Conservation (phyloP, 1,140 invertebrate species). For the Drosophila tani region DNA sequence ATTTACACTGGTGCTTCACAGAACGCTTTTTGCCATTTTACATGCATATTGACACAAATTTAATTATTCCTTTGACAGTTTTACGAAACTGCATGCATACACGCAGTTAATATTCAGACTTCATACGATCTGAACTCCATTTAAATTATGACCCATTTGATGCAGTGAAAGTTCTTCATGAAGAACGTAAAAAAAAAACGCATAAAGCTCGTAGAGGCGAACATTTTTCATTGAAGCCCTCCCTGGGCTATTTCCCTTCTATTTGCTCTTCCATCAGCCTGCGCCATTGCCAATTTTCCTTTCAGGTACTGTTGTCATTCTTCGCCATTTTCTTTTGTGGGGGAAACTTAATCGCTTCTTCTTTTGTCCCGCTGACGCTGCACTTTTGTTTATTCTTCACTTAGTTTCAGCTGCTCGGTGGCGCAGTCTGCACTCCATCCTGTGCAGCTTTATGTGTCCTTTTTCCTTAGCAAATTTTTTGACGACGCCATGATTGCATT, state of each 20-base stretch:
- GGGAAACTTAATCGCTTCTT: constrained; percentile 56
- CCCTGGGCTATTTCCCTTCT: constrained; percentile 1
- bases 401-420: constrained; percentile 26
- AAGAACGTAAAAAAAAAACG: neutral
- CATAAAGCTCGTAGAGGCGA: neutral
- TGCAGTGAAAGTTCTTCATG: neutral
- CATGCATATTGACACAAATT: neutral
- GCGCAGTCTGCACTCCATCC: constrained; percentile 1
- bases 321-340: constrained; percentile 34
- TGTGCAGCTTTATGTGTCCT: constrained; percentile 2
- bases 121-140: neutral
- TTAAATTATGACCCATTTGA: neutral
- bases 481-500: constrained; percentile 42
- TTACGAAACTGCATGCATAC: neutral
- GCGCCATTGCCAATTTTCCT: constrained; percentile 25
- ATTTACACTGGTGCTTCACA: neutral
- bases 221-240: constrained; percentile 3
- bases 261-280: constrained; percentile 13
- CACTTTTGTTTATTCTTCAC: constrained; percentile 53
- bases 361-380: constrained; percentile 49
- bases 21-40: neutral
- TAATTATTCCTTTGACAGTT: neutral
- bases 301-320: constrained; percentile 35
- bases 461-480: constrained; percentile 22
- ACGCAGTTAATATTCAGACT: too few relatives aligned